These are phyloP conservation scores for Orycteropus afer DNA, from an alignment of 2,113 vertebrate genomes.

Conservation along the genomic window DNA sequence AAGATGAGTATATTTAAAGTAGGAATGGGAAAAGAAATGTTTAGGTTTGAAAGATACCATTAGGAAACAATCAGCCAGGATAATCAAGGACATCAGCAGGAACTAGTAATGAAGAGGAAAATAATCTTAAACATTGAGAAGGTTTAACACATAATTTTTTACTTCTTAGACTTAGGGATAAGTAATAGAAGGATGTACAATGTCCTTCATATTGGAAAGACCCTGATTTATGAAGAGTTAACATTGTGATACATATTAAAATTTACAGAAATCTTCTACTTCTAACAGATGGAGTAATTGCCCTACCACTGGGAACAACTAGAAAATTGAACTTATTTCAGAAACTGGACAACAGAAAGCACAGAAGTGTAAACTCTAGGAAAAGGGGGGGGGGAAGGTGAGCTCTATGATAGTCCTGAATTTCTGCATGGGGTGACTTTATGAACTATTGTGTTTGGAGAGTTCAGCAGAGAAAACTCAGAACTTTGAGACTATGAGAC, in stretches of 20 bases:
- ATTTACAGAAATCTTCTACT: neutral
- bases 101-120: neutral
- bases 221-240: neutral
- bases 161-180: neutral
- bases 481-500: neutral
- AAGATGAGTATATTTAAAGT: conserved; percentile 29
- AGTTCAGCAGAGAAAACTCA: neutral
- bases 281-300: neutral
- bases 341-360: neutral
- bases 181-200: neutral
- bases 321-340: neutral
- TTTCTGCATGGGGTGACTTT: neutral
- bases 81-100: neutral
- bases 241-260: neutral
- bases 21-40: conserved; percentile 32
- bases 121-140: neutral
- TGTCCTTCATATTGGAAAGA: neutral
- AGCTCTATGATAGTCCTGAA: neutral
- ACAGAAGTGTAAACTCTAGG: neutral
- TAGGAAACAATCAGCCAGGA: conserved; percentile 31
- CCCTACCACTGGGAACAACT: neutral
- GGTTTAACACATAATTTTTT: neutral
- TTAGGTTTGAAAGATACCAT: conserved; percentile 41
- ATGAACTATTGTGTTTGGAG: neutral
- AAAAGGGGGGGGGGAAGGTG: neutral